Conservation (phyloP, 2,113 vertebrate species). For the Apaloderma vittatum region DNA sequence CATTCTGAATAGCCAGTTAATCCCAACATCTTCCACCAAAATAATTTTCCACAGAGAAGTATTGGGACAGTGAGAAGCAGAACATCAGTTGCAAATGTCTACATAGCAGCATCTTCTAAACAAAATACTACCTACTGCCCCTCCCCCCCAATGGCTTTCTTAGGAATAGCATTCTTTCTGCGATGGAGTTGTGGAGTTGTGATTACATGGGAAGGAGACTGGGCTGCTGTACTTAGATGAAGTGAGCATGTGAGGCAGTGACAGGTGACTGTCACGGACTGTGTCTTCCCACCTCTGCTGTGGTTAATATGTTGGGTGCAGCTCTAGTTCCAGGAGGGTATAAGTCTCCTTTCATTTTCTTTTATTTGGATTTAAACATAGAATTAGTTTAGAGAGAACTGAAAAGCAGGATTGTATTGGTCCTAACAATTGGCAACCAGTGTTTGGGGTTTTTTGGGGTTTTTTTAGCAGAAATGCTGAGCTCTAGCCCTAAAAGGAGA, state of each 20-base stretch:
- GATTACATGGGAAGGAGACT: rapidly evolving
- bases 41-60: neutral
- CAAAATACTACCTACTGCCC: neutral
- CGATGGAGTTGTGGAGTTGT: rapidly evolving
- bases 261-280: neutral
- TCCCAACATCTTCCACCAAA: neutral
- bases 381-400: neutral
- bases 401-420: neutral
- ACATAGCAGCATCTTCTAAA: neutral
- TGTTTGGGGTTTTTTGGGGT: neutral
- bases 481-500: neutral
- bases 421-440: neutral
- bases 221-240: neutral
- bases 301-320: neutral
- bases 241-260: neutral
- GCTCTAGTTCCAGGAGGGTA: neutral
- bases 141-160: neutral
- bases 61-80: neutral
- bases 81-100: neutral
- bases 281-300: neutral
- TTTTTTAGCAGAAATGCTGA: neutral
- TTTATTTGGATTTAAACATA: neutral
- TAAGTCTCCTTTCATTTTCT: neutral
- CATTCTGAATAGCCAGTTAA: neutral
- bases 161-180: neutral